Evolutionary conservation across 2,888 invertebrate genomes (phyloP).

Genomic region (Tubulanus polymorphus): DNA sequence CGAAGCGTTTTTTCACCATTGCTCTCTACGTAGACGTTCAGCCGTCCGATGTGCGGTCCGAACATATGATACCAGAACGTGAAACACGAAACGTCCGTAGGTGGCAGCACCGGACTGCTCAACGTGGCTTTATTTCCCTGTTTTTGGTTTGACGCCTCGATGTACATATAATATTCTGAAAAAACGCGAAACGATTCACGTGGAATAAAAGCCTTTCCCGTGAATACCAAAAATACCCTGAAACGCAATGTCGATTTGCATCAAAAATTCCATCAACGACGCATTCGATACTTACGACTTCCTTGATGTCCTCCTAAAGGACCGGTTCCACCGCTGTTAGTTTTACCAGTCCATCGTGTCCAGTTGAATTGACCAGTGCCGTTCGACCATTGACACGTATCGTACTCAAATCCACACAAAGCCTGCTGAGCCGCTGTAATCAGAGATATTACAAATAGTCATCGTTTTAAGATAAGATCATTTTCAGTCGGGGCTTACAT

Average conservation of each 20-base stretch:
- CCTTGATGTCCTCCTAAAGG: no score
- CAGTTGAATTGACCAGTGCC: constrained; percentile 49
- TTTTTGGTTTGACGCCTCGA: constrained; percentile 33
- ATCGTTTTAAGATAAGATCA: no score
- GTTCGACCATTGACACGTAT: constrained; percentile 41
- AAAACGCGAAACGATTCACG: no score
- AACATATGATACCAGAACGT: constrained; percentile 46
- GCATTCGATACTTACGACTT: no score
- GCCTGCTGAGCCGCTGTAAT: no score
- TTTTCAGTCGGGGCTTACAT: no score
- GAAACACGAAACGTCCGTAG: constrained; percentile 34
- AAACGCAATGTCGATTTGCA: no score
- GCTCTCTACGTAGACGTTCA: constrained; percentile 27
- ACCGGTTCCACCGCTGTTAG: constrained; percentile 18
- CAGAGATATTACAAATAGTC: no score
- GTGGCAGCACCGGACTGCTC: constrained; percentile 12
- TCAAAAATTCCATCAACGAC: no score
- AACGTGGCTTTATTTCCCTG: constrained; percentile 25
- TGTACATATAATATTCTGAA: constrained; percentile 35
- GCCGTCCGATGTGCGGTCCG: constrained; percentile 31
- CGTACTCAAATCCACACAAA: constrained; percentile 49
- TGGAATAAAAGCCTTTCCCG: no score
- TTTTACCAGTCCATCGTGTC: constrained; percentile 33
- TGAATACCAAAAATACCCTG: no score
- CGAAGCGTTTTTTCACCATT: constrained; percentile 9